These are phyloP conservation scores for Acanthurus lineatus DNA, from an alignment of 2,797 vertebrate species.

Conservation along the genomic window DNA sequence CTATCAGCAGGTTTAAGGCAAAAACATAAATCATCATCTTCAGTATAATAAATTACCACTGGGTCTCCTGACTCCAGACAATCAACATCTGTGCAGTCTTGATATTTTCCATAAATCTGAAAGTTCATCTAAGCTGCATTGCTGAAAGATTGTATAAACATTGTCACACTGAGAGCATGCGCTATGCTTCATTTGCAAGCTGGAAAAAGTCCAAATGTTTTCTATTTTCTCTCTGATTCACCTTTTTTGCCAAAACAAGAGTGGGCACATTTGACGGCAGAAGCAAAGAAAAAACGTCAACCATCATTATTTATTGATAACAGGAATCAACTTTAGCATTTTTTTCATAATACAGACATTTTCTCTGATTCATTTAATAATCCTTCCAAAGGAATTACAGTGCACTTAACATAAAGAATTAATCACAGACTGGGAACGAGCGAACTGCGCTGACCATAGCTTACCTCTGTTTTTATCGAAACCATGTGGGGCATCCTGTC, in stretches of 20 bases:
- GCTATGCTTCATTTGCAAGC: conserved; percentile 68
- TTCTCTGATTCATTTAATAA: conserved; percentile 23
- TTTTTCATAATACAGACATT: conserved; percentile 46
- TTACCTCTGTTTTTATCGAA: conserved; percentile 74
- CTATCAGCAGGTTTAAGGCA: conserved; percentile 61
- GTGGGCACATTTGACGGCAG: conserved; percentile 34
- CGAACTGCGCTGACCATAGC: conserved; percentile 61
- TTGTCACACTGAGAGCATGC: conserved; percentile 51
- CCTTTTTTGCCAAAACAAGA: conserved; percentile 27
- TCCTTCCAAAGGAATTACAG: conserved; percentile 41
- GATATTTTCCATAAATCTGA: conserved; percentile 56
- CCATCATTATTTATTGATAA: conserved; percentile 42
- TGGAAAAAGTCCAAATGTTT: conserved; percentile 64
- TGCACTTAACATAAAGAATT: conserved; percentile 52
- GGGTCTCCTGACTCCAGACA: conserved; percentile 61
- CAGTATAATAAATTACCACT: conserved; percentile 69
- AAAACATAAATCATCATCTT: conserved; percentile 57
- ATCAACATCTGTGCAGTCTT: conserved; percentile 58
- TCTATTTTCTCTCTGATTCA: conserved; percentile 25
- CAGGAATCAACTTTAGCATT: conserved; percentile 16
- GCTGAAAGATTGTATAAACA: conserved; percentile 67
- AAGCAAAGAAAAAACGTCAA: conserved; percentile 35
- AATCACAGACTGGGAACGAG: conserved; percentile 47
- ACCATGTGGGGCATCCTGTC: conserved; percentile 80
- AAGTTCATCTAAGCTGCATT: conserved; percentile 51